Evolutionary conservation across 1,140 invertebrate genomes (phyloP).

Genomic region (Calephelis nemesis): DNA sequence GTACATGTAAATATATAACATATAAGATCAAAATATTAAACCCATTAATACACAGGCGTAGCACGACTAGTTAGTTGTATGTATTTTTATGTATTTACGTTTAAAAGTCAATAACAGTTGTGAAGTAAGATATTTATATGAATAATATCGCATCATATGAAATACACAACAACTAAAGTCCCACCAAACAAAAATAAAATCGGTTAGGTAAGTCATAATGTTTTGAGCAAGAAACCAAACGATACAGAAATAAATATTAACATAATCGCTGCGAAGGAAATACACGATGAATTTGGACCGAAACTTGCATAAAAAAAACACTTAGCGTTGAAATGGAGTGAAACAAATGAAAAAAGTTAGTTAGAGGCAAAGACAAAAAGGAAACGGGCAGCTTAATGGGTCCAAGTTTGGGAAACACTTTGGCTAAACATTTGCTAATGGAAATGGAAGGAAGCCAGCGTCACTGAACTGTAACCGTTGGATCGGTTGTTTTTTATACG

Average conservation of each 20-base stretch:
- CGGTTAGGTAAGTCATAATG: no score
- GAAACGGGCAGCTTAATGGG: conserved; percentile 57
- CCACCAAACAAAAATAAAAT: no score
- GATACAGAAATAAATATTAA: not conserved
- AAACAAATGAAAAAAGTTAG: conserved; percentile 20
- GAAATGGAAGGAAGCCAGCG: conserved; percentile 72
- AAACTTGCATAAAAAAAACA: conserved; percentile 13
- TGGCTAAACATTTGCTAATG: conserved; percentile 76
- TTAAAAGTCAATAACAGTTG: no score
- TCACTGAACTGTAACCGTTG: conserved; percentile 36
- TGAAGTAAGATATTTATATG: no score
- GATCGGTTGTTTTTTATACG: conserved; percentile 65
- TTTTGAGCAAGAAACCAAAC: not conserved
- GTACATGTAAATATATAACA: no score
- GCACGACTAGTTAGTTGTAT: no score
- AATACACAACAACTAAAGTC: no score
- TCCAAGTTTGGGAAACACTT: conserved; percentile 71
- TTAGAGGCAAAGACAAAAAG: conserved; percentile 57
- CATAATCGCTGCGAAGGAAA: not conserved
- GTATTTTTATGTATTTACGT: no score
- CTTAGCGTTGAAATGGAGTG: conserved; percentile 12
- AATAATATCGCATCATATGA: no score
- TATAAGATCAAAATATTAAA: no score
- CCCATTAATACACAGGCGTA: no score
- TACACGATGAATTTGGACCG: conserved; percentile 7